Evolutionary conservation across 2,113 vertebrate species (phyloP), one percentile per base, ranked within the genome.

Genomic region (Ctenomys sociabilis): DNA sequence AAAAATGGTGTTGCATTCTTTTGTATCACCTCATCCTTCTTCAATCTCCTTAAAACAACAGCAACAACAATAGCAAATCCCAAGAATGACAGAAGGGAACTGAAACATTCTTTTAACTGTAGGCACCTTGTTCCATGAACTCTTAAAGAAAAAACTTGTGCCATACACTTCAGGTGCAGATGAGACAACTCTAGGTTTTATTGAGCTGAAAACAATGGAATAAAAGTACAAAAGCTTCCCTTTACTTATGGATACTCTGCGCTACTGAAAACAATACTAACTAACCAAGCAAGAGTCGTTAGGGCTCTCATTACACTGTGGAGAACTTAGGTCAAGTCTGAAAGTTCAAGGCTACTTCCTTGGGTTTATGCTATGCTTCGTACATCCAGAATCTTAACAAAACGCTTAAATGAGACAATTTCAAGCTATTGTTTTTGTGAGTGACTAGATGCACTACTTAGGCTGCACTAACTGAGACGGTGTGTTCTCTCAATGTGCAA

Each of bases 61-160:
- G 40, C 70, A n/a, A n/a, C 64, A 64, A 64, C 64, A 37, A 72
- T n/a, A 93, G 96, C 92, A 95, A 93, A n/a, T 43, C 75, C 4
- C 54, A 95, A 94, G 96, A 96, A 97, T 92, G 90, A 96, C 49
- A 87, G 88, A 97, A 98, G 92, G 93, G 94, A 98, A 97, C 93
- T 94, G 97, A 96, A 98, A 97, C 87, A 94, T 95, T 98, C 90
- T 97, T 95, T 93, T 96, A 98, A 97, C 96, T 96, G 96, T 95
- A 97, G 97, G 97, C 97, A 97, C 94, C 97, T 96, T 52, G 95
- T 97, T 96, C 96, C 97, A 95, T 96, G 90, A 96, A 91, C 96
- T 98, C 93, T 96, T 97, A 96, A 97, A 97, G 95, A 3, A 66
- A 91, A 98, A 98, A 97, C 96, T 57, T 94, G 97, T 98, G 98